Evolutionary conservation across 2,888 invertebrate genomes (phyloP), one percentile per base, ranked within the genome.

Genomic region (Euplexia lucipara): DNA sequence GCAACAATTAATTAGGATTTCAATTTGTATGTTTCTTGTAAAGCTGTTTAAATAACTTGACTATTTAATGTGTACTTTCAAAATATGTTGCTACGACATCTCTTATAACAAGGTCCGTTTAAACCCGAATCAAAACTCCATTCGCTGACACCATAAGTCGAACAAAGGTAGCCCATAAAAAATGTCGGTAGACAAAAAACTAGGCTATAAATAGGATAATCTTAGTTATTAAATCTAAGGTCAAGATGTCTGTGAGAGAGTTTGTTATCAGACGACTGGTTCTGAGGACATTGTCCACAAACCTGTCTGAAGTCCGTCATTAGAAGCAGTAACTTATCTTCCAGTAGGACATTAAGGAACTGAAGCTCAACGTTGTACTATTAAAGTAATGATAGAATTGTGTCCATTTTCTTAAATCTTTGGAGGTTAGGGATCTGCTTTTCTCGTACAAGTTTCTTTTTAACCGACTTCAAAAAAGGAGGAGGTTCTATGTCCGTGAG

Each of bases 201-300:
- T 59, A 51, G 61, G 45, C 75, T 65, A 68, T 72, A 65, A 61
- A 77, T 71, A 77, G 26, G 26, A 70, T 62, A 47, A 78, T 68
- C 75, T 67, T 39, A 61, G 64, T 68, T 71, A 67, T 69, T 63
- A 78, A 70, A 75, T 77, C 72, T 78, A 63, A 76, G 78, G 81
- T 80, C 81, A 78, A 57, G 68, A 63, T 72, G 79, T 58, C 81
- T 85, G 88, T 88, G 86, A 83, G 87, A 88, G 82, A 85, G 85
- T 88, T 84, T 73, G 76, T 86, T 83, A 83, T 83, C 79, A 73
- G 70, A 32, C 34, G 59, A 69, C 60, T 75, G 70, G 70, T 59
- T 48, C 59, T 64, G 77, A 68, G 81, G 83, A 85, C 84, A 83
- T 80, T 84, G 85, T 84, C 79, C 81, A 81, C 75, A 85, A 89